Evolutionary conservation across 2,113 vertebrate species (phyloP), one percentile per base, ranked within the genome.

Genomic region (Pholis gunnellus): DNA sequence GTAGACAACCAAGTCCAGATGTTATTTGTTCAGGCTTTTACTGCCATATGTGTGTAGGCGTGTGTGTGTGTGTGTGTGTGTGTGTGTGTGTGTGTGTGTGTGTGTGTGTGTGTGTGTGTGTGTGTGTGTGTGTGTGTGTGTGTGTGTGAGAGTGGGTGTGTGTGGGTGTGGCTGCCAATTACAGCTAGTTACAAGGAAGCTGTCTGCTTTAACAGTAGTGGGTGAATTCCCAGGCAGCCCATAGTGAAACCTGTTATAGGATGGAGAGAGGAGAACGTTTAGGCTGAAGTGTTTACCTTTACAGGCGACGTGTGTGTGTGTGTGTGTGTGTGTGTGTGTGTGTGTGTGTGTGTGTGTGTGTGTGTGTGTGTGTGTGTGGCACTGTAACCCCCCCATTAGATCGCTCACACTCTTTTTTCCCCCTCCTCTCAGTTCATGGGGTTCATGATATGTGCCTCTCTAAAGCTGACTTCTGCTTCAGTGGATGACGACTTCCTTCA

Each of bases 1-100:
- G 82, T 85, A 87, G 84, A 92, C 79, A 87, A 91, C 85, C 50
- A 90, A 73, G 74, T 78, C 92, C 94, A 95, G 93, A 95, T 95
- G 94, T 91, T 93, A 73, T 91, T 94, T 91, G 84, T 94, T 81
- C 85, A 88, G 78, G 57, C 61, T 63, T 88, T 87, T 9, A 72
- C 84, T 91, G 91, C 92, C 89, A 93, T 82, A 72, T 57, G 20
- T 44, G 42, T 22, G 44, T 50, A 27, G 34, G 27, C 50, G 44
- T 48, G 27, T 69, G 42, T 68, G 72, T 71, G 34, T 84, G 13
- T 73, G 72, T 71, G 54, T 68, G 42, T 57, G 59, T 59, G 68
- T 72, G 61, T 66, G 67, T 81, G 74, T 46, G 40, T 25, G 40
- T 29, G 61, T 89, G 72, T 82, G 54, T 63, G 34, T 52, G 38